These are phyloP conservation scores for Dexiosoma caninum DNA, from an alignment of 2,888 invertebrate genomes.

Conservation along the genomic window DNA sequence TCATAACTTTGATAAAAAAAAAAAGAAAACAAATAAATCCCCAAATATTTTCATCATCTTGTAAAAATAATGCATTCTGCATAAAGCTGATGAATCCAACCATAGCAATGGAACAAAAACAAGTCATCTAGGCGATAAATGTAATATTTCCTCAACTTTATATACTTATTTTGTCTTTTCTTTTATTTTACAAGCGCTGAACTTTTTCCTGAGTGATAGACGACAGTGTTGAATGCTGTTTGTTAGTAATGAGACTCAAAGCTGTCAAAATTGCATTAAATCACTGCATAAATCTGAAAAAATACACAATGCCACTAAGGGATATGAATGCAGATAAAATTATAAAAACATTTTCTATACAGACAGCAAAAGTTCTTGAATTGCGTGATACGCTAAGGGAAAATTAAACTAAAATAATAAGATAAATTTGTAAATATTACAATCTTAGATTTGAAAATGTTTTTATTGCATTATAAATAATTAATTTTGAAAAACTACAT, in stretches of 20 bases:
- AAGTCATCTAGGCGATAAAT: constrained; percentile 25
- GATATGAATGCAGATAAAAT: not conserved
- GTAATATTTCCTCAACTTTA: constrained; percentile 12
- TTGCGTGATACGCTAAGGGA: not conserved
- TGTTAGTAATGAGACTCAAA: constrained; percentile 1
- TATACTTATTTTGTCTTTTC: too few species aligned
- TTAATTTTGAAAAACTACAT: too few species aligned
- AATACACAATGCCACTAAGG: not conserved
- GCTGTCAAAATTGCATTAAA: constrained; percentile 53
- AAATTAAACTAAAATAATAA: too few species aligned
- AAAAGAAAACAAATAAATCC: not conserved
- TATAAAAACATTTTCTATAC: not conserved
- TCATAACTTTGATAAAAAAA: too few species aligned
- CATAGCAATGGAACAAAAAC: constrained; percentile 1
- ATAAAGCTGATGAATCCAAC: constrained; percentile 12
- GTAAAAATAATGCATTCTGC: not conserved
- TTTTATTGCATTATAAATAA: too few species aligned
- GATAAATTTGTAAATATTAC: too few species aligned
- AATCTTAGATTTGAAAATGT: too few species aligned
- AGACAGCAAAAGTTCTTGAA: not conserved
- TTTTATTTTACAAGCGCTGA: not conserved
- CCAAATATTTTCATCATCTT: constrained; percentile 14
- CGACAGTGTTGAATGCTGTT: constrained; percentile 17
- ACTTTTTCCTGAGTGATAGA: not conserved
- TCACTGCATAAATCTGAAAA: constrained; percentile 22